Evolutionary conservation across 2,888 invertebrate species (phyloP).

Genomic region (Aphidius colemani): DNA sequence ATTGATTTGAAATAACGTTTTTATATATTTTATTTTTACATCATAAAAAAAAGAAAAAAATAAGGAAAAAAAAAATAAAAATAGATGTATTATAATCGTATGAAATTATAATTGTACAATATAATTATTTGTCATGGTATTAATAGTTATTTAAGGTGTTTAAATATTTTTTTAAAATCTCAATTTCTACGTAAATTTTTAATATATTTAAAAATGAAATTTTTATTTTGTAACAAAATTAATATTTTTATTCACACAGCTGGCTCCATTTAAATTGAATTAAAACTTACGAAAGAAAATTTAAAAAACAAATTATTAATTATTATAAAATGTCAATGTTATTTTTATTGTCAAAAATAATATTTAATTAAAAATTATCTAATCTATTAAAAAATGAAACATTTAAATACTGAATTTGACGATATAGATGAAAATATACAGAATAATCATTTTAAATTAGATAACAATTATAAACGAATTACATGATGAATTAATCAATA

Average conservation of each 20-base stretch:
- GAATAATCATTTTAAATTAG: too few relatives aligned
- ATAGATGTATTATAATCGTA: constrained; percentile 24
- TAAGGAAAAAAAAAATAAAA: not conserved
- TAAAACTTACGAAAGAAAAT: constrained; percentile 3
- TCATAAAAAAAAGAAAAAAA: too few relatives aligned
- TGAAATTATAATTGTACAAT: constrained; percentile 13
- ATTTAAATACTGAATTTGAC: constrained; percentile 12
- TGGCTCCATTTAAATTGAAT: constrained; percentile 7
- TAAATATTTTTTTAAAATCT: constrained; percentile 6
- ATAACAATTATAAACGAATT: constrained; percentile 12
- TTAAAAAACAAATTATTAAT: not conserved
- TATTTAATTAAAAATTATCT: too few relatives aligned
- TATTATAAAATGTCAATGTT: not conserved
- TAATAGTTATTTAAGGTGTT: constrained; percentile 18
- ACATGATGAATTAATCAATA: constrained; percentile 15
- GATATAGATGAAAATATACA: constrained; percentile 15
- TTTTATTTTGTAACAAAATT: constrained; percentile 5
- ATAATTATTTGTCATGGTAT: constrained; percentile 20
- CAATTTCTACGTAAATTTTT: not conserved
- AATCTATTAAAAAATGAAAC: too few relatives aligned
- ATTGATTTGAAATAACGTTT: not conserved
- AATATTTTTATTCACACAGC: constrained; percentile 15
- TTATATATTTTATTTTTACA: constrained; percentile 1
- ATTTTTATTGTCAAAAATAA: constrained; percentile 13
- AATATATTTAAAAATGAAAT: constrained; percentile 1